Base-by-base conservation (phyloP, 2,113 vertebrate species). In the Garra rufa region DNA sequence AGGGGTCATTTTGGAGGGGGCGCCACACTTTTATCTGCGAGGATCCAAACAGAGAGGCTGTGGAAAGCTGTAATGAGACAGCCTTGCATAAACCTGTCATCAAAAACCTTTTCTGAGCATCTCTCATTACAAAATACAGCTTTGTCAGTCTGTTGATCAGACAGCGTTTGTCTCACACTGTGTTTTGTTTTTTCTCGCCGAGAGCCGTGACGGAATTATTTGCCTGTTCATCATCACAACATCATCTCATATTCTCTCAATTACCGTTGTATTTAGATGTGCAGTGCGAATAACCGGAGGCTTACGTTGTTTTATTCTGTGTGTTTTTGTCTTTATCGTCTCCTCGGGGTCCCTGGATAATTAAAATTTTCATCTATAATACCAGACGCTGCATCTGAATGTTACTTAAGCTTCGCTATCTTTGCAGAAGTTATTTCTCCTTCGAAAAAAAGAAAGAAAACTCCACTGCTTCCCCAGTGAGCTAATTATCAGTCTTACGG, bases 401-500 rank as follows among this genome's bases (percentile, higher is more conserved):
- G 24, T 65, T 41, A 43, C 73, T 82, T 52, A 70, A 38, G 46
- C 76, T 55, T 17, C 10, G 9, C 48, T 73, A 57, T 79, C 34
- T 79, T 19, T 67, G 44, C 65, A 75, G 28, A 70, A 88, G 34
- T 80, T 85, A 74, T 65, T 69, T 76, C 76, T 67, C 76, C 69
- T 81, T 38, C 19, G 28, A 26, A 84, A 77, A 63, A 67, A 82
- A 52, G 24, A 76, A 67, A 52, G 57, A 71, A 44, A 61, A 15
- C 69, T 83, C 41, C 14, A 19, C 7, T 17, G 57, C 83, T 77
- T 89, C 85, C 85, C 85, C 76, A 81, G 88, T 88, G 88, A 85
- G 85, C 88, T 88, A 86, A 88, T 88, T 88, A 88, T 83, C 69
- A 38, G 79, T 61, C 43, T 86, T 83, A 85, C 21, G 52, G 61